Evolutionary conservation across 30 jellyfish, hydroid and myxozoan species (phyloP), one percentile per base, ranked within the genome.

Genomic region (Hydractinia echinata): DNA sequence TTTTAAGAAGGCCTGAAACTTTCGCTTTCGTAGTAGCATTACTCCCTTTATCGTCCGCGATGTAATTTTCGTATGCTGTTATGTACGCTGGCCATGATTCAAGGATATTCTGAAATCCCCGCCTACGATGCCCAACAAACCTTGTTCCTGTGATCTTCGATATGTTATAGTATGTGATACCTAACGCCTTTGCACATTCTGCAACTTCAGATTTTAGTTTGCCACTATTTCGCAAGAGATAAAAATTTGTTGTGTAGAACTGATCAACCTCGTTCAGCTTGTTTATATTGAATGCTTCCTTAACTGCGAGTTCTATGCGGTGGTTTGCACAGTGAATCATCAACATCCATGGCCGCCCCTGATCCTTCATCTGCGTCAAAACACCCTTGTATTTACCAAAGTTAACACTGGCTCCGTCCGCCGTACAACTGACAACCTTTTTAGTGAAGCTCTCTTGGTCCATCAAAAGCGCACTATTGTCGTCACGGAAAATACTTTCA

Each of bases 31-130:
- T 51, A 73, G 14, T 83, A 13, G 91, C 91, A 72, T 56, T 72
- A 53, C 72, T 61, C 7, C 89, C 86, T 51, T 70, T 82, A 39
- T 62, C 66, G 58, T 58, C 87, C 48, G 88, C 88, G 11, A 21
- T 49, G 54, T 66, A 73, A 68, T 81, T 81, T 54, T 81, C 88
- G 69, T 81, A 81, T 10, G 86, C 88, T 61, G 70, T 66, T 30
- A 81, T 66, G 85, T 66, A 81, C 21, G 88, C 88, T 67, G 88
- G 87, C 88, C 87, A 81, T 18, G 85, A 66, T 68, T 66, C 85
- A 20, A 81, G n/a, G 55, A 81, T 51, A 52, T 58, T 76, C 85
- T 81, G 53, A 54, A 81, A 68, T n/a, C 86, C 85, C 44, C 87
- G 77, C 76, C 86, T 79, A 52, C 86, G 18, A 52, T 81, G 86